Evolutionary conservation across 64 coral and sea anemone genomes (phyloP).

Genomic region (Montipora foliosa): DNA sequence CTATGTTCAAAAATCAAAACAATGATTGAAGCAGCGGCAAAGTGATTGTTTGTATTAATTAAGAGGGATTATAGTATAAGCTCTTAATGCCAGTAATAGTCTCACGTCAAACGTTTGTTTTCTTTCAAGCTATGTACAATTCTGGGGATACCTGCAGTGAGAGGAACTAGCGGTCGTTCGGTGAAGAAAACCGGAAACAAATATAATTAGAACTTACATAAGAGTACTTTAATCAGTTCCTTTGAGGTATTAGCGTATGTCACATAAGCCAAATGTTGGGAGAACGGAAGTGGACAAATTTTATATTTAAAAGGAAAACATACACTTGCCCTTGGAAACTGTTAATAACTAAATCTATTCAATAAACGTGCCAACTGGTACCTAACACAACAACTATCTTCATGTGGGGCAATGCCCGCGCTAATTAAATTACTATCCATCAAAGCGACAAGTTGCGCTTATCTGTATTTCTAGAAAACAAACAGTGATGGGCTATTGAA

Average conservation of each 20-base stretch:
- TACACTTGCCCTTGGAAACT: neutral
- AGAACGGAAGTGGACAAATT: neutral
- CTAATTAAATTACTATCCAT: constrained; percentile 79
- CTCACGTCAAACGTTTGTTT: neutral
- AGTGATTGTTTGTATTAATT: constrained; percentile 26
- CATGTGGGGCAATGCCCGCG: constrained; percentile 62
- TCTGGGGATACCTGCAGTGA: neutral
- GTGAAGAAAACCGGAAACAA: neutral
- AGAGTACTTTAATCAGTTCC: neutral
- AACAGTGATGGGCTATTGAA: neutral
- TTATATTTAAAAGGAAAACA: neutral
- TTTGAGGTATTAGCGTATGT: neutral
- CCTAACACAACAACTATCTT: constrained; percentile 44
- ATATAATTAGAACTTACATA: neutral
- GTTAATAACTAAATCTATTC: neutral
- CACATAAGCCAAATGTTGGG: neutral
- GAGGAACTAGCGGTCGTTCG: neutral
- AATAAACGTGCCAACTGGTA: constrained; percentile 51
- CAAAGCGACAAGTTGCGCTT: constrained; percentile 38
- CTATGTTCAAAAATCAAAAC: neutral
- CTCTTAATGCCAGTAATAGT: constrained; percentile 25
- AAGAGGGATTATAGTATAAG: constrained; percentile 15
- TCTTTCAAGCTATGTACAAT: constrained; percentile 9
- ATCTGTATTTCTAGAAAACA: constrained; percentile 1
- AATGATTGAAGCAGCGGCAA: neutral